These are phyloP conservation scores for Sminthurinus signatus DNA, from an alignment of 1,140 invertebrate genomes.

Conservation along the genomic window DNA sequence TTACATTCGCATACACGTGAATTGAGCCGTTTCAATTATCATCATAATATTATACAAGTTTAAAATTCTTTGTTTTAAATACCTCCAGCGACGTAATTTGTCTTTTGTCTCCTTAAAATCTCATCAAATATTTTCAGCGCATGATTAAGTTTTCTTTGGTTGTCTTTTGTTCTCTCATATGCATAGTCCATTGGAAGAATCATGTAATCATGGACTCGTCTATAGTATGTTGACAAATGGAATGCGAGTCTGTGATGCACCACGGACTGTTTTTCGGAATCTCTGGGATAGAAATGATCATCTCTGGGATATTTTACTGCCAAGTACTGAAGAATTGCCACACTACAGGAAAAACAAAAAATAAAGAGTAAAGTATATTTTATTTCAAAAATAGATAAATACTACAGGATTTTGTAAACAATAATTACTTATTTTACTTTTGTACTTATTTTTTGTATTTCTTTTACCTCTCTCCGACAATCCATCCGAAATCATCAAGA, in stretches of 20 bases:
- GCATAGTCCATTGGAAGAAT: constrained; percentile 65
- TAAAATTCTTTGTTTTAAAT: constrained; percentile 20
- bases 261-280: constrained; percentile 57
- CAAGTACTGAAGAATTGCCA: constrained; percentile 69
- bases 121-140: constrained; percentile 62
- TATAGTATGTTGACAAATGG: constrained; percentile 66
- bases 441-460: no score
- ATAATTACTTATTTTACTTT: no score
- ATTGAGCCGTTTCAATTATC: background rate
- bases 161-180: constrained; percentile 58
- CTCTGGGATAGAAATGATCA: constrained; percentile 60
- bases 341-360: constrained; percentile 49
- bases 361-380: no score
- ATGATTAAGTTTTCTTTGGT: constrained; percentile 59
- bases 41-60: no score
- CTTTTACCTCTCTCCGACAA: background rate
- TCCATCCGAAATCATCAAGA: background rate
- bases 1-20: background rate
- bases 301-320: constrained; percentile 63
- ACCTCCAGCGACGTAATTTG: constrained; percentile 57
- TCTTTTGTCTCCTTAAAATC: constrained; percentile 55
- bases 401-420: no score
- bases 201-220: constrained; percentile 56
- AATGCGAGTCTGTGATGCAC: constrained; percentile 69
- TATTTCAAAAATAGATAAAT: no score